Evolutionary conservation across 2,888 invertebrate species (phyloP), one percentile per base, ranked within the genome.

Genomic region (Prosopocoilus inquinatus): DNA sequence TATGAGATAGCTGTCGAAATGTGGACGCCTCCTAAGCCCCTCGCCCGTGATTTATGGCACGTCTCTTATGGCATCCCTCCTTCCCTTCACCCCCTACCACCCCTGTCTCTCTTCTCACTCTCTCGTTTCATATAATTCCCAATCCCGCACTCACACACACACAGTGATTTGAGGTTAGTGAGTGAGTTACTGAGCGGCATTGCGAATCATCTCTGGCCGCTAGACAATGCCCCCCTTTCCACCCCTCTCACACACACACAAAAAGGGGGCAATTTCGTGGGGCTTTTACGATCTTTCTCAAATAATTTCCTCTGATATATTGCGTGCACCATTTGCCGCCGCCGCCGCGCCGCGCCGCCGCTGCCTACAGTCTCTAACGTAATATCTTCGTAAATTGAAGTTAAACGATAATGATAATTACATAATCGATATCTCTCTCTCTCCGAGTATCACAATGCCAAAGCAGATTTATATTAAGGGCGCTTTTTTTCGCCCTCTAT

Each of bases 1-100:
- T 72, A 72, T 69, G 68, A 69, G 70, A 68, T 66, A 69, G 66
- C 68, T 71, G 72, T 72, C 70, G 72, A 72, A 74, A 71, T 28
- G 20, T 28, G 20, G 20, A 28, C 20, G 20, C 20, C 20, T 28
- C 20, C 20, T 28, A 28, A 28, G 20, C 20, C 20, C 20, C 39
- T 50, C 50, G 35, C 13, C 32, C 53, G 53, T 53, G 57, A 53
- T 28, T 28, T 28, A 28, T 28, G 20, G 3, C 20, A 28, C 20
- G 20, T 28, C 20, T 28, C 20, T 28, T n/a, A n/a, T n/a, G n/a
- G n/a, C n/a, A n/a, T n/a, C n/a, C n/a, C n/a, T n/a, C n/a, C n/a
- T n/a, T n/a, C n/a, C n/a, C n/a, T n/a, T n/a, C n/a, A n/a, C n/a
- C n/a, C n/a, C n/a, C n/a, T n/a, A n/a, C n/a, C n/a, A n/a, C n/a